Percentiles rank a stretch among this genome's conserved stretches.
phyloP scores from a whole-genome alignment of 2,888 invertebrate species.

The Lysandra bellargus region DNA sequence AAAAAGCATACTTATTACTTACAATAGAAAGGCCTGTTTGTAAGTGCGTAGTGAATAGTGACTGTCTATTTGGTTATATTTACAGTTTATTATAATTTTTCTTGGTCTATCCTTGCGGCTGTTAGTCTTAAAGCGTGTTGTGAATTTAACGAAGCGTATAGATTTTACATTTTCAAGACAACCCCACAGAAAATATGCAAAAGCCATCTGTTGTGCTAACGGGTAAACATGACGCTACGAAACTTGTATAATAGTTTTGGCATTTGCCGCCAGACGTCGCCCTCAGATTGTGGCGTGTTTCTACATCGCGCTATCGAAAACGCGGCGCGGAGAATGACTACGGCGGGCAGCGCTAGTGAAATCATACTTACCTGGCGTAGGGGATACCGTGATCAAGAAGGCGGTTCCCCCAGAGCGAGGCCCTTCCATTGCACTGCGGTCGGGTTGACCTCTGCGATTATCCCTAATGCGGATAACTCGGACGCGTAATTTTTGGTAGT shows the following conservation, averaged over 20 bases:
- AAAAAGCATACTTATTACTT: too few relatives aligned
- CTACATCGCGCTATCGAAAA: slow-evolving; percentile 28
- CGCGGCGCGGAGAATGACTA: not conserved
- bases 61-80: too few relatives aligned
- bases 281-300: not conserved
- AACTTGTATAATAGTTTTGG: not conserved
- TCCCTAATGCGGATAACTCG: slow-evolving; percentile 37
- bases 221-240: not conserved
- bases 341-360: not conserved
- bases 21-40: too few relatives aligned
- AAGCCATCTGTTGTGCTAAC: not conserved
- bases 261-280: slow-evolving; percentile 1
- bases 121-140: too few relatives aligned
- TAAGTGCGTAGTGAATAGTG: too few relatives aligned
- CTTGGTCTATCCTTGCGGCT: too few relatives aligned
- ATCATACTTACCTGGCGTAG: slow-evolving; percentile 32
- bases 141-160: not conserved
- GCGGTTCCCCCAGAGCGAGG: slow-evolving; percentile 38
- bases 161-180: not conserved
- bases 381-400: slow-evolving; percentile 36
- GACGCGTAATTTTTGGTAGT: slow-evolving; percentile 36
- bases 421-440: slow-evolving; percentile 35
- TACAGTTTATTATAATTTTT: too few relatives aligned
- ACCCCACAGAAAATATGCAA: not conserved
- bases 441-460: slow-evolving; percentile 38